Evolutionary conservation across 2,888 invertebrate genomes (phyloP).

Genomic region (Lamellibrachia columna): DNA sequence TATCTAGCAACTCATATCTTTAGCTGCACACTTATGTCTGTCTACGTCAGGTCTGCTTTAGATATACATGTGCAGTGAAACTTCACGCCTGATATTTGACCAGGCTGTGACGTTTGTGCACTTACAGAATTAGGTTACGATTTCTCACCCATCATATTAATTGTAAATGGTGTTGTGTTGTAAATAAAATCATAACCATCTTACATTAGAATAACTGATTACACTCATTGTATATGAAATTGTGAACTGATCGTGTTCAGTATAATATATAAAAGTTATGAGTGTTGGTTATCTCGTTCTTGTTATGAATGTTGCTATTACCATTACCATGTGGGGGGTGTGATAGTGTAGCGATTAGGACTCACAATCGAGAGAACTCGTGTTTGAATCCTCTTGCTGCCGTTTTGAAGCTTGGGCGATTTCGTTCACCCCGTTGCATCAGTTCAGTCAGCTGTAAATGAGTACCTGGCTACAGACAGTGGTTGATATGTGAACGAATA

Average conservation of each 20-base stretch:
- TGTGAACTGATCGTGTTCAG: conserved; percentile 3
- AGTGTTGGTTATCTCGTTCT: not conserved
- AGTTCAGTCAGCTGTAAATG: too few relatives aligned
- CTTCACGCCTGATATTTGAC: too few relatives aligned
- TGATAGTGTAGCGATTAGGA: too few relatives aligned
- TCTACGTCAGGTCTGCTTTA: not conserved
- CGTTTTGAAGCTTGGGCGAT: too few relatives aligned
- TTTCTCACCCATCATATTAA: not conserved
- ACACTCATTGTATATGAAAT: not conserved
- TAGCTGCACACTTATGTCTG: not conserved
- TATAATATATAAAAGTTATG: conserved; percentile 6
- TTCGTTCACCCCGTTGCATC: too few relatives aligned
- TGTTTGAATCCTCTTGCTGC: too few relatives aligned
- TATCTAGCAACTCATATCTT: not conserved
- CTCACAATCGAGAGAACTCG: too few relatives aligned
- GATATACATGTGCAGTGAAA: too few relatives aligned
- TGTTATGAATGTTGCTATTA: not conserved
- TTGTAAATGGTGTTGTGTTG: not conserved
- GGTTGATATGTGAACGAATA: too few relatives aligned
- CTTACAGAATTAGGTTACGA: not conserved
- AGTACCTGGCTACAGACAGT: too few relatives aligned
- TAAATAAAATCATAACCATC: not conserved
- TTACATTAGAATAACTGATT: not conserved
- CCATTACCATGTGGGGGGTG: too few relatives aligned
- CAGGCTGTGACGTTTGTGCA: not conserved